Percentiles rank a stretch among this genome's conserved stretches.
Evolutionary conservation across 2,113 vertebrate species (phyloP).

Genomic region (Smithornis capensis): DNA sequence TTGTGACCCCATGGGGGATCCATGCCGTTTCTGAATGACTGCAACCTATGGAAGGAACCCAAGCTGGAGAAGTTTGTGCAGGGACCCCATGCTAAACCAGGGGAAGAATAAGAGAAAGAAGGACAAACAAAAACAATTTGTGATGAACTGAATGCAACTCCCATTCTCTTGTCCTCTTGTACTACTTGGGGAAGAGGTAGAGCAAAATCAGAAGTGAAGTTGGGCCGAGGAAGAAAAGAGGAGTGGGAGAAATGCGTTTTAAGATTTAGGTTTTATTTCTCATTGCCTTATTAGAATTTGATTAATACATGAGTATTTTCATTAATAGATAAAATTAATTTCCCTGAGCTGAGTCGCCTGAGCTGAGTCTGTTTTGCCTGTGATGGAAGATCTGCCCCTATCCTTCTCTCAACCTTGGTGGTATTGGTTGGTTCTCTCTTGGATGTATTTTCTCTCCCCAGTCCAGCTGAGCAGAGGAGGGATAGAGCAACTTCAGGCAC

Average conservation of each 20-base stretch:
- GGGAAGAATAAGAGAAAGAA: background rate
- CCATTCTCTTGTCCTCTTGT: background rate
- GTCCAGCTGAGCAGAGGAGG: background rate
- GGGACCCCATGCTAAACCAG: no score
- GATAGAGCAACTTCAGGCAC: background rate
- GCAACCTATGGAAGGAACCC: no score
- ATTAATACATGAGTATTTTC: background rate
- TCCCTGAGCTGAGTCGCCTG: background rate
- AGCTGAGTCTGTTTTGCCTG: background rate
- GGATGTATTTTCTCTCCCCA: background rate
- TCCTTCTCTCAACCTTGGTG: background rate
- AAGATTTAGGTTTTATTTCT: background rate
- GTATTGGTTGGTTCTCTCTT: background rate
- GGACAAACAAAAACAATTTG: rapidly evolving
- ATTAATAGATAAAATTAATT: background rate
- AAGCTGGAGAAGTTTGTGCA: background rate
- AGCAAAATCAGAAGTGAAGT: background rate
- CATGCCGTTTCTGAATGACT: background rate
- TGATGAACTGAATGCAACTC: background rate
- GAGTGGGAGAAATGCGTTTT: background rate
- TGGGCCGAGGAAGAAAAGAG: background rate
- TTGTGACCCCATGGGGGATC: no score
- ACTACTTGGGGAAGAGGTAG: background rate
- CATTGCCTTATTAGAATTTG: background rate
- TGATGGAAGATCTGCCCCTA: background rate